These are phyloP conservation scores for Temnopleurus reevesii DNA, from an alignment of 53 echinoderm and acorn worm genomes.

Conservation along the genomic window DNA sequence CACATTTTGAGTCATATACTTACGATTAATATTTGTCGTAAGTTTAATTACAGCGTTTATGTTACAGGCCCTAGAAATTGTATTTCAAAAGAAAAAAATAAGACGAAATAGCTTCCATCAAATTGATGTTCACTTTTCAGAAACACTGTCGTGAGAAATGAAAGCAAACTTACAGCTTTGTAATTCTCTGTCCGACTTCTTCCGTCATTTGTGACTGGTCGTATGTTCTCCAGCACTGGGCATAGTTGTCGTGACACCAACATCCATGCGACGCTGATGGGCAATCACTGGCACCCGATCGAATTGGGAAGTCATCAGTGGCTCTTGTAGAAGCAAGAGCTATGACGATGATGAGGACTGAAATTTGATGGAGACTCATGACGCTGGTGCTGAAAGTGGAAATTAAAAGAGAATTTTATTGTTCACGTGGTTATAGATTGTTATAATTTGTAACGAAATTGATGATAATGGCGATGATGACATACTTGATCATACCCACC, in stretches of 20 bases:
- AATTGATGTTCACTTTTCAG: too few relatives aligned
- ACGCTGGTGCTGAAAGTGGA: not conserved
- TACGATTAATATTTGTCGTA: not conserved
- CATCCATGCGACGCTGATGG: not conserved
- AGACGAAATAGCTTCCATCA: too few relatives aligned
- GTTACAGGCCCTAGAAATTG: not conserved
- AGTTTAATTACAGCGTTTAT: not conserved
- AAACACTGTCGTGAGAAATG: too few relatives aligned
- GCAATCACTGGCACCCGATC: not conserved
- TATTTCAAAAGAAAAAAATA: not conserved
- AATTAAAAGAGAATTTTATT: not conserved
- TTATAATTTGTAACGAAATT: not conserved
- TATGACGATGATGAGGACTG: not conserved
- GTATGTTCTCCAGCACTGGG: slow-evolving; percentile 17
- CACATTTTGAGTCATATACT: too few relatives aligned
- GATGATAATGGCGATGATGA: not conserved
- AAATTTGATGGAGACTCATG: not conserved
- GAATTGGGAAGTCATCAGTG: not conserved
- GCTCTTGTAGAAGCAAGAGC: not conserved
- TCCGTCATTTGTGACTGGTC: not conserved
- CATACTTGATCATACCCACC: not conserved
- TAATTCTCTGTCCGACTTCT: not conserved
- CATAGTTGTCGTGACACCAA: not conserved
- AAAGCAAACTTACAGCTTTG: not conserved
- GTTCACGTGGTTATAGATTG: not conserved